Base-by-base conservation (phyloP, 2,888 invertebrate species). In the Pristionchus mayeri region DNA sequence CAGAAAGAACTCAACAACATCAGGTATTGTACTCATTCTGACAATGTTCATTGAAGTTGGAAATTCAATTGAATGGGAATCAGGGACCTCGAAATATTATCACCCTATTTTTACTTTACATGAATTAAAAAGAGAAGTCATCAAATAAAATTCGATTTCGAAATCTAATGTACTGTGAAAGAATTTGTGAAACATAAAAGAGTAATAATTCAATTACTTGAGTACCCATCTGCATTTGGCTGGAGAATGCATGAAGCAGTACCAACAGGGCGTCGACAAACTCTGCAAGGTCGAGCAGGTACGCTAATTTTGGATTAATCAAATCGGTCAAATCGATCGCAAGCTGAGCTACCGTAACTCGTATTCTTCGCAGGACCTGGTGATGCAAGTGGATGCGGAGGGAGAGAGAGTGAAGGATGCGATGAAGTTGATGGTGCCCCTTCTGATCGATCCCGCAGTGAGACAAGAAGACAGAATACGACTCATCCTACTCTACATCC, bases 361-460 rank as follows among this genome's bases (percentile, higher is more conserved):
- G 0, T 2, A 4, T 11, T 75, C 48, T 44, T 27, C 57, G 40
- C 92, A 96, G 96, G 99, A 99, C 94, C 95, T 99, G 92, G 98
- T 98, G 0, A 98, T 98, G 97, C 98, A 98, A 24, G 97, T 97
- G 1, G 98, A 99, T 93, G 97, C 98, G 0, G 98, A 99, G 93
- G 99, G 99, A 27, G 99, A 99, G 93, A 96, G 97, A 93, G 98
- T 99, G 91, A 98, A 98, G 93, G 99, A 99, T 94, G 98, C 98
- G 93, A 99, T 99, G 98, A 95, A 98, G 87, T 97, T 97, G 93
- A 98, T 99, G 93, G 98, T 98, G 9, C 99, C 98, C 7, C 96
- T 99, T 87, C 95, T 99, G 79, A 95, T 99, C 60, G 98, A 99
- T 93, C 95, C 96, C 92, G 96, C 96, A 94, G 96, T 97, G 82